Evolutionary conservation across 2,797 vertebrate genomes (phyloP), one percentile per base, ranked within the genome.

Genomic region (Chelmon rostratus): DNA sequence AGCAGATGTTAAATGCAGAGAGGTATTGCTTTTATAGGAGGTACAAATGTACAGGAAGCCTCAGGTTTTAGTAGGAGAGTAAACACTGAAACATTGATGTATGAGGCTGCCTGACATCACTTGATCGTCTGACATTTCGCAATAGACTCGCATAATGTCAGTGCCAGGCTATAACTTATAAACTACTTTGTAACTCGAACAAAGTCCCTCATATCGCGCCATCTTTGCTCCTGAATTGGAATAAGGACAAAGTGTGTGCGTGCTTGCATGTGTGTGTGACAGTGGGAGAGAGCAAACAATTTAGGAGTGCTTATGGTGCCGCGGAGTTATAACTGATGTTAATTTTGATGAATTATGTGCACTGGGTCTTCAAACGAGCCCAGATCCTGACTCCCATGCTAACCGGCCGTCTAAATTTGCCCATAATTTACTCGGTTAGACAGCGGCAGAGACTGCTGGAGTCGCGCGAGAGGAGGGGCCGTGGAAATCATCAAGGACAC

Each of bases 291-390:
- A 46, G 53, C 40, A 71, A 81, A 82, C 46, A 49, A 86, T 80
- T 78, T 79, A 57, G 19, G 42, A 74, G 49, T 63, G 68, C 70
- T 78, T 40, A 79, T 37, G 37, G 54, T 58, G 12, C 49, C 66
- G 54, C 35, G 23, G 62, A 70, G 59, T 77, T 69, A 74, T 77
- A 71, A 53, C 67, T 76, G 68, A 80, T 83, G 70, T 68, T 86
- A 71, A 83, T 84, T 75, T 86, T 72, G 67, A 88, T 86, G 11
- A 82, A 85, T 89, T 83, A 78, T 82, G 68, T 69, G 71, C 52
- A 16, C 61, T 52, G 76, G 66, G 19, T 81, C 28, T 85, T 80
- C 68, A 66, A 75, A 47, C 7, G 19, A 82, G 78, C 68, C 33
- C 8, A n/a, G 61, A 81, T 65, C 71, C 44, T 67, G 78, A 84